Evolutionary conservation across 2,797 vertebrate species (phyloP).

Genomic region (Margarornis squamiger): DNA sequence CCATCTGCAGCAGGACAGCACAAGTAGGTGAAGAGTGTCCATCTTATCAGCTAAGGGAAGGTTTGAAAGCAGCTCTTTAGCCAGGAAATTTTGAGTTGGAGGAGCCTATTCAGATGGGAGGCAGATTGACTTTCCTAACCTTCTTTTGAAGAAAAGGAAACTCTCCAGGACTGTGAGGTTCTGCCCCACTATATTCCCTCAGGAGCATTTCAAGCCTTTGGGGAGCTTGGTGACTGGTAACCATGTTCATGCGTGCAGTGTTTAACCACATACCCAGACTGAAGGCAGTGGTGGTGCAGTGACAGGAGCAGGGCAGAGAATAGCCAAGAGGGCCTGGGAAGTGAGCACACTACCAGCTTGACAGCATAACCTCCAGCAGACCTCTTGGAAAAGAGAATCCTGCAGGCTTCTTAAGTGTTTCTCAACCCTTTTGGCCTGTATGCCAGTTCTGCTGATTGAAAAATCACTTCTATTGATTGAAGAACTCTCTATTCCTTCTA

Average conservation of each 20-base stretch:
- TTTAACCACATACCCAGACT: background rate
- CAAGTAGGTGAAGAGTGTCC: background rate
- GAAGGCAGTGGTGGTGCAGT: background rate
- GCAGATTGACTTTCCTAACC: background rate
- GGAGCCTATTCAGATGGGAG: background rate
- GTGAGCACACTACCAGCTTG: background rate
- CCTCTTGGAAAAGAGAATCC: background rate
- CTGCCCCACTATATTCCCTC: background rate
- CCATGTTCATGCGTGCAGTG: background rate
- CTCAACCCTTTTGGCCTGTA: background rate
- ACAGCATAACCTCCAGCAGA: background rate
- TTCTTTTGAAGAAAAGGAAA: background rate
- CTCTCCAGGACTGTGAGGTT: background rate
- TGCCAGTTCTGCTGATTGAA: background rate
- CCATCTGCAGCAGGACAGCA: background rate
- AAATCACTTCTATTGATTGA: constrained; percentile 29
- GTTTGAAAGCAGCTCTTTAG: background rate
- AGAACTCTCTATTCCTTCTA: background rate
- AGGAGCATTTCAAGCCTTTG: background rate
- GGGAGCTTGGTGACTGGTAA: background rate
- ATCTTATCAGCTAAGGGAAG: background rate
- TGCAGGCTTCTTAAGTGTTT: background rate
- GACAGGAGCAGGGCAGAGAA: background rate
- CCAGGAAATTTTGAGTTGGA: background rate
- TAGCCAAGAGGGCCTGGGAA: background rate